Evolutionary conservation across 2,797 vertebrate species (phyloP).

Genomic region (Oryzias dopingdopingensis): DNA sequence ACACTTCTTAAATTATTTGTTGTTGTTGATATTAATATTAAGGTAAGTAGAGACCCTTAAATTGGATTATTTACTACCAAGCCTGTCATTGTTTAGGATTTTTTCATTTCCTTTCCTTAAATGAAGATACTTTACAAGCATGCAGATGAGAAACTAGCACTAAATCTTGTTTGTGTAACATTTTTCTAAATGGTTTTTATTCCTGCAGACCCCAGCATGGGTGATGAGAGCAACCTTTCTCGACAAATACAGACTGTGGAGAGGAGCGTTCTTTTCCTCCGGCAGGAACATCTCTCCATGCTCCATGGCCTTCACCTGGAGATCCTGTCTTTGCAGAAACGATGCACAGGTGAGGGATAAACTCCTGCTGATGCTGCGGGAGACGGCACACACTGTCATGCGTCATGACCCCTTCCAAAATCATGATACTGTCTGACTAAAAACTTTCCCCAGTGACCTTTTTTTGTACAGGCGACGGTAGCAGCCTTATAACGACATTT

Average conservation of each 20-base stretch:
- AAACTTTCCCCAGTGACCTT: too few species aligned
- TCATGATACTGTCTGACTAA: too few species aligned
- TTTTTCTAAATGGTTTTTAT: conserved; percentile 3
- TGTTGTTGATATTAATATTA: conserved; percentile 16
- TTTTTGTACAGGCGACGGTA: not conserved
- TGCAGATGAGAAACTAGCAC: conserved; percentile 7
- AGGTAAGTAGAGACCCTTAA: conserved; percentile 43
- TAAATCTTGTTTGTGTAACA: not conserved
- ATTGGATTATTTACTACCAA: not conserved
- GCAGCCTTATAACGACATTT: not conserved
- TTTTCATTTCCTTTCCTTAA: too few species aligned
- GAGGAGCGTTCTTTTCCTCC: conserved; percentile 89
- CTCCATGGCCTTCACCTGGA: conserved; percentile 93
- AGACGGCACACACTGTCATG: too few species aligned
- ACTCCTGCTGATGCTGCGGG: not conserved
- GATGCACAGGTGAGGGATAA: conserved; percentile 86
- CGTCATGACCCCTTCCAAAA: too few species aligned
- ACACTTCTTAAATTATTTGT: conserved; percentile 24
- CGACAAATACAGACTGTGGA: conserved; percentile 91
- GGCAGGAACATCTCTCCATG: conserved; percentile 91
- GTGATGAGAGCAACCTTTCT: conserved; percentile 80
- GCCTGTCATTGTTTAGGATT: not conserved
- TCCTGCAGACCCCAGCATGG: conserved; percentile 77
- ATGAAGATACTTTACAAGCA: too few species aligned
- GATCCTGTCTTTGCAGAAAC: conserved; percentile 93